phyloP scores from a whole-genome alignment of 2,888 invertebrate genomes.

The Cheilosia vulpina region DNA sequence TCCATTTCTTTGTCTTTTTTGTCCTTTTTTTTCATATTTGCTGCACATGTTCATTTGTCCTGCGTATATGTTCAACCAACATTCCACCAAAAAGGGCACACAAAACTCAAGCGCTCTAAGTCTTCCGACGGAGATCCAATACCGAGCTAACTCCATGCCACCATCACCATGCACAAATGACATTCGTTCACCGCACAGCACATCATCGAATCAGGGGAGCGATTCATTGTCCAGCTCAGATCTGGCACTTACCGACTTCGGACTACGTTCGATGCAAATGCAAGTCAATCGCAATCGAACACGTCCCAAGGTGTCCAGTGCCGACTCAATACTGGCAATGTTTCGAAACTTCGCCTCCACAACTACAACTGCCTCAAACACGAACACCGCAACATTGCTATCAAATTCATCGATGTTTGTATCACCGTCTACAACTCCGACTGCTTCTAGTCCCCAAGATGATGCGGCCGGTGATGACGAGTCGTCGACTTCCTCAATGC shows the following conservation, averaged over 20 bases:
- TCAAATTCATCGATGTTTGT: conserved; percentile 85
- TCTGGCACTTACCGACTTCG: conserved; percentile 86
- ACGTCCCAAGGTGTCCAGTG: conserved; percentile 88
- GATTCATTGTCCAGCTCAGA: conserved; percentile 91
- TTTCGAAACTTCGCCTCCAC: conserved; percentile 90
- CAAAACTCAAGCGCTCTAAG: conserved; percentile 80
- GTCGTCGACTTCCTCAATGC: conserved; percentile 88
- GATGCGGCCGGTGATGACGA: conserved; percentile 88
- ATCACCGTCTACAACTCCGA: conserved; percentile 89
- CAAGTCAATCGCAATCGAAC: conserved; percentile 78
- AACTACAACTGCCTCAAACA: conserved; percentile 78
- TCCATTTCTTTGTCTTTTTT: conserved; percentile 30
- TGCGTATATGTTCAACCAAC: conserved; percentile 37
- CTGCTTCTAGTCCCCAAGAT: conserved; percentile 90
- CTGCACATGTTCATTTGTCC: conserved; percentile 61
- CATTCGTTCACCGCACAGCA: conserved; percentile 87
- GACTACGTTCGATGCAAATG: conserved; percentile 79
- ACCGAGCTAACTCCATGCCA: conserved; percentile 84
- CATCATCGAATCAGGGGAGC: conserved; percentile 90
- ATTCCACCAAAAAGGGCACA: conserved; percentile 76
- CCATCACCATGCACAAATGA: conserved; percentile 88
- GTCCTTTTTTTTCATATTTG: conserved; percentile 57
- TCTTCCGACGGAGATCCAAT: conserved; percentile 80
- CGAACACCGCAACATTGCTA: conserved; percentile 83
- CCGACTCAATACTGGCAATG: conserved; percentile 92